Evolutionary conservation across 2,888 invertebrate genomes (phyloP), one percentile per base, ranked within the genome.

Genomic region (Lithophane socia): DNA sequence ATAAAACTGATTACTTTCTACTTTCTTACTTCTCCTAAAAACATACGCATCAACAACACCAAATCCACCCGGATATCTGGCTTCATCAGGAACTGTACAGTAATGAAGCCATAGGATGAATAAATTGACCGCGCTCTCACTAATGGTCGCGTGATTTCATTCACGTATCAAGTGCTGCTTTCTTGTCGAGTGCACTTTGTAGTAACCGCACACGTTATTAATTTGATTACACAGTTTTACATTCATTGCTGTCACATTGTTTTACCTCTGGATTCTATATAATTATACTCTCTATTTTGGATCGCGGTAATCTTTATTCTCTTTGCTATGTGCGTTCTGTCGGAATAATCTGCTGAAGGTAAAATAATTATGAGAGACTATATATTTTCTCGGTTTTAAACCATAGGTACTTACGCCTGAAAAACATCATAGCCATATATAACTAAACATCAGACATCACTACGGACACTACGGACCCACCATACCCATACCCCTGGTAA

Each of bases 111-210:
- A 47, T 65, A 54, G 21, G 58, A 77, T 71, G 80, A 72, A 80
- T 64, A 68, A 71, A 80, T 76, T 65, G 64, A 68, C 52, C 60
- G 58, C 21, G 21, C 44, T 64, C 77, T 71, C 58, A n/a, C 61
- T 70, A 80, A 76, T 65, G 68, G 72, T 63, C 58, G 54, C 76
- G 37, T 64, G 77, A 72, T 80, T 77, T 9, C 42, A 71, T 80
- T 68, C 63, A 54, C 10, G 54, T 69, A 56, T 68, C 42, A 60
- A 68, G 60, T 76, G 67, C 63, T 16, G 47, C 54, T 80, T 68
- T 80, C 71, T 67, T 24, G 52, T 68, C 37, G 21, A 71, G 29
- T 42, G 37, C 52, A 58, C 10, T 54, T 73, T 21, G 10, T 24
- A 42, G 60, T 73, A 37, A 3, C 21, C 18, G 47, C 21, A n/a